Conservation (phyloP, 2,797 vertebrate species). For the Spondyliosoma cantharus region DNA sequence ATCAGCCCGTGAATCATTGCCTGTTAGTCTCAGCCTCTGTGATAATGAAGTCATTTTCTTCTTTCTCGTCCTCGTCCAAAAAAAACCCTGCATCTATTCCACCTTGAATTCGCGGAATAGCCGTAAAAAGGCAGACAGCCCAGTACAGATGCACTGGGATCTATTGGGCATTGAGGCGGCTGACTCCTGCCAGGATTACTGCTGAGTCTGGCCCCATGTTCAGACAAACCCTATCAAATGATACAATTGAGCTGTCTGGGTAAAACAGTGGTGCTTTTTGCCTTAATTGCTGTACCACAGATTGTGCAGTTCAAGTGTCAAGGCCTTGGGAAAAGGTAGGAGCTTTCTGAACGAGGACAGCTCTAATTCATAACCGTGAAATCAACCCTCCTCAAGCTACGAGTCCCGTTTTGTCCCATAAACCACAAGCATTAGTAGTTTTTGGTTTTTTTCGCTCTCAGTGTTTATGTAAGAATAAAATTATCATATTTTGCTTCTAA, state of each 20-base stretch:
- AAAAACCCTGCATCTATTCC: constrained; percentile 29
- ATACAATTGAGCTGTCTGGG: constrained; percentile 54
- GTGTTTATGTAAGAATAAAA: constrained; percentile 56
- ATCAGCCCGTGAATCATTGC: too few species aligned
- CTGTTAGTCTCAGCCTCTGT: constrained; percentile 3
- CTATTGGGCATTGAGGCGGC: constrained; percentile 49
- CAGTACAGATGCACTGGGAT: constrained; percentile 63
- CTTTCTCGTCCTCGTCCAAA: constrained; percentile 42
- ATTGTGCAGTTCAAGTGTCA: constrained; percentile 39
- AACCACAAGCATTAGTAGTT: constrained; percentile 51
- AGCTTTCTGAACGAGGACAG: constrained; percentile 25
- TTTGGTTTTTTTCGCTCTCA: constrained; percentile 37
- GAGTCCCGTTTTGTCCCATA: constrained; percentile 21
- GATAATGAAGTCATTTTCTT: constrained; percentile 34
- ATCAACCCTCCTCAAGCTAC: constrained; percentile 23
- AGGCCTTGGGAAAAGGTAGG: constrained; percentile 34
- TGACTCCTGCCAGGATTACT: constrained; percentile 64
- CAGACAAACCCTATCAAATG: constrained; percentile 58
- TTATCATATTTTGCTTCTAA: constrained; percentile 63
- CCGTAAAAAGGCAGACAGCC: constrained; percentile 58
- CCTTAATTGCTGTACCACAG: constrained; percentile 34
- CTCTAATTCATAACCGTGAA: constrained; percentile 40
- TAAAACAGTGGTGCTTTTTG: constrained; percentile 40
- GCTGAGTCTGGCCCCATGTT: constrained; percentile 59
- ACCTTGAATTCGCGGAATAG: constrained; percentile 35